Percentiles rank a stretch among this genome's conserved stretches.
These are phyloP conservation scores for Tenualosa ilisha DNA, from an alignment of 2,797 vertebrate genomes.

Conservation along the genomic window DNA sequence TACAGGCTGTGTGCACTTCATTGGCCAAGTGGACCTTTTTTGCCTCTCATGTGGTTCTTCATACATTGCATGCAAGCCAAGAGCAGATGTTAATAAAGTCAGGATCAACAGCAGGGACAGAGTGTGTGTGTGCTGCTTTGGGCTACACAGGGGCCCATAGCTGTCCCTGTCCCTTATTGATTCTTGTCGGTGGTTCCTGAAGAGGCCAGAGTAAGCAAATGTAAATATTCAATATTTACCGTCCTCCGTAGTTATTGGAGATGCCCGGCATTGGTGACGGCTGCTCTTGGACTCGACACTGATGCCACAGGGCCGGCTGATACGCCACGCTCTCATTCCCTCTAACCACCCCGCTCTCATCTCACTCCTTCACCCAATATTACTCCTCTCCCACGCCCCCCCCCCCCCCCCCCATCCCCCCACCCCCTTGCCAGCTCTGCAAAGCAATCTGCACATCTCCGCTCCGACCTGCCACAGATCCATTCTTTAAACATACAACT, in stretches of 20 bases:
- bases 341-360: background rate
- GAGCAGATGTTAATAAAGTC: conserved; percentile 69
- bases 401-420: background rate
- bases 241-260: conserved; percentile 76
- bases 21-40: background rate
- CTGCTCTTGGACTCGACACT: background rate
- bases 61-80: conserved; percentile 50
- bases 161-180: conserved; percentile 69
- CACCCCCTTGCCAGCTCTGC: background rate
- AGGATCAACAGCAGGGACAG: conserved; percentile 70
- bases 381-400: conserved; percentile 54
- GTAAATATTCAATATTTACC: conserved; percentile 85
- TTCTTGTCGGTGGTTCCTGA: conserved; percentile 67
- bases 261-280: conserved; percentile 61
- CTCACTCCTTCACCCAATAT: conserved; percentile 62
- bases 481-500: conserved; percentile 59
- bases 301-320: background rate
- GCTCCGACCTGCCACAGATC: conserved; percentile 45
- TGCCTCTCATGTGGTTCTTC: conserved; percentile 48
- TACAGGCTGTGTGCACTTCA: background rate
- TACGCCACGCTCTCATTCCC: background rate
- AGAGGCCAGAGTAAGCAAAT: conserved; percentile 74
- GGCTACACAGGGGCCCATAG: conserved; percentile 51
- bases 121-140: conserved; percentile 42
- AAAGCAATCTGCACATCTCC: conserved; percentile 7